A percentile compares a stretch with the other conserved stretches of the same genome.
These are phyloP conservation scores for Gallinago undulata DNA, from an alignment of 2,113 vertebrate species.

Conservation along the genomic window DNA sequence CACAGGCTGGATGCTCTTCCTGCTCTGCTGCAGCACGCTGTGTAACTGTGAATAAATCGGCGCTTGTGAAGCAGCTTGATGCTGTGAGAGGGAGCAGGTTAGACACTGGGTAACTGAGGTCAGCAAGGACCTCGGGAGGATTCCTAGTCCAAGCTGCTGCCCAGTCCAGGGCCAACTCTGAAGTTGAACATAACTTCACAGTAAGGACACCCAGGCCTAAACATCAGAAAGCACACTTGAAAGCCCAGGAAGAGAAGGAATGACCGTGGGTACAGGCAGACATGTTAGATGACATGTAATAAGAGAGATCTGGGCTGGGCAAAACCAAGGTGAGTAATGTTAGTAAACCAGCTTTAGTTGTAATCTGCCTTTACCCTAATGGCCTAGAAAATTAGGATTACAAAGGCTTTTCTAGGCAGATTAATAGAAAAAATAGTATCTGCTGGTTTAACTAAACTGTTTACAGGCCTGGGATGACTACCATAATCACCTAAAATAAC, in stretches of 20 bases:
- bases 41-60: fast-evolving
- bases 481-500: not conserved
- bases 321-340: conserved; percentile 14
- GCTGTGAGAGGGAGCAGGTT: not conserved
- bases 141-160: not conserved
- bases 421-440: conserved; percentile 50
- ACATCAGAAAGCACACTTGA: not conserved
- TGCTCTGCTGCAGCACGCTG: not conserved
- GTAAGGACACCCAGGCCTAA: not conserved
- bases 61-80: not conserved
- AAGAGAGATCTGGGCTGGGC: not conserved
- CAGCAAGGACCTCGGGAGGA: not conserved
- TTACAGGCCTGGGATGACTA: not conserved
- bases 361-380: conserved; percentile 52
- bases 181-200: not conserved
- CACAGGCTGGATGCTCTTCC: not conserved
- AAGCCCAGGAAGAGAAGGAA: not conserved
- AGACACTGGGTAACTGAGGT: not conserved
- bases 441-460: not conserved
- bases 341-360: conserved; percentile 26
- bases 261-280: not conserved
- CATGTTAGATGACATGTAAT: not conserved
- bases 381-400: conserved; percentile 54
- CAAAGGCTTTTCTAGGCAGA: conserved; percentile 39
- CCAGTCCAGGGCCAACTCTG: not conserved